Evolutionary conservation across 2,797 vertebrate genomes (phyloP), one percentile per base, ranked within the genome.

Genomic region (Spinus pinus): DNA sequence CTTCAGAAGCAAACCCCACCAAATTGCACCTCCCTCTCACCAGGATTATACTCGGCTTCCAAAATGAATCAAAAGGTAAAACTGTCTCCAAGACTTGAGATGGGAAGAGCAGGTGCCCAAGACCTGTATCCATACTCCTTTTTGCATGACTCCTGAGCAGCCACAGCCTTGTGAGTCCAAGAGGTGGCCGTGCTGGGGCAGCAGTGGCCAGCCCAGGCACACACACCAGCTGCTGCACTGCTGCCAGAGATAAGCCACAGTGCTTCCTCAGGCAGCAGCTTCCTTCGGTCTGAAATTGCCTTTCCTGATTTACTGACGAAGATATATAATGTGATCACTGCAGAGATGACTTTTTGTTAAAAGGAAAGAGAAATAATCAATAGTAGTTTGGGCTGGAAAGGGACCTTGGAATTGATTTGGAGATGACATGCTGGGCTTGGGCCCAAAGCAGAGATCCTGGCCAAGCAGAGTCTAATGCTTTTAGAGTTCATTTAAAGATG

Each of bases 381-480:
- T 98, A 97, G 58, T 65, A 88, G 94, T 96, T 97, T 95, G 93
- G 97, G 96, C 97, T 98, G 96, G 98, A 98, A 98, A 98, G 97
- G 97, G 97, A 98, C 97, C 98, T 98, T 92, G 42, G 87, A 97
- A 98, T 98, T 97, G 98, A 99, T 98, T 97, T 92, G 93, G 95
- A 96, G 96, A 96, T 92, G 96, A 96, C 82, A 91, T 67, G 88
- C 83, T 95, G 96, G 96, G 98, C 95, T 96, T 91, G 81, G 84
- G 86, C 94, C 86, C 74, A 94, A 88, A 77, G 54, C 83, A 91
- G 67, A 94, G 86, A 96, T 90, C 91, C 92, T 86, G 91, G 95
- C 95, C 93, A 89, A 96, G 81, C 88, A 94, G 91, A 97, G 96
- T 96, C 53, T 86, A 97, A 98, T 97, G 95, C 94, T 93, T 92